Percentiles rank a stretch among this genome's conserved stretches.
phyloP scores from a whole-genome alignment of 2,888 invertebrate genomes.

The Subacronicta megacephala region DNA sequence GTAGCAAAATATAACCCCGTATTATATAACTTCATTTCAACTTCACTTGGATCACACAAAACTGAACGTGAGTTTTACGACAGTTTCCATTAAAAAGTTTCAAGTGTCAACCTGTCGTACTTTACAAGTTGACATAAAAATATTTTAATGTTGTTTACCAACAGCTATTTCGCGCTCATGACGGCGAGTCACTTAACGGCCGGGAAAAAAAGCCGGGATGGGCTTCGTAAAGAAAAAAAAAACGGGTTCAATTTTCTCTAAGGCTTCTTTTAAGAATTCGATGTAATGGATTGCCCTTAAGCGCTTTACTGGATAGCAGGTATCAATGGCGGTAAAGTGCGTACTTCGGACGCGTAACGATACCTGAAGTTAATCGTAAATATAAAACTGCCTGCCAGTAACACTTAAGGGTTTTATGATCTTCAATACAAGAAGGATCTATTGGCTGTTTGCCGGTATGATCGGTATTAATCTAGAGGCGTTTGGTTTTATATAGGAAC shows the following conservation, averaged over 20 bases:
- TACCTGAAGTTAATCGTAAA: conserved; percentile 79
- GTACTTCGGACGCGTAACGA: conserved; percentile 70
- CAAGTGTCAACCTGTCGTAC: conserved; percentile 47
- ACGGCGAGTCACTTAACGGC: conserved; percentile 49
- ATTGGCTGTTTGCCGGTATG: conserved; percentile 42
- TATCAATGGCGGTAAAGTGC: conserved; percentile 76
- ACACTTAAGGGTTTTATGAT: conserved; percentile 69
- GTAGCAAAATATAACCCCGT: too few relatives aligned
- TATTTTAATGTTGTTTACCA: conserved; percentile 57
- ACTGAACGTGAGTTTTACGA: conserved; percentile 26
- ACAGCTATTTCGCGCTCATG: conserved; percentile 42
- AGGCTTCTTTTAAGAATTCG: conserved; percentile 62
- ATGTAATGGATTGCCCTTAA: conserved; percentile 67
- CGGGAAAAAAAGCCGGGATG: conserved; percentile 23
- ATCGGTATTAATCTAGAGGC: conserved; percentile 43
- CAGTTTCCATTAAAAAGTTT: conserved; percentile 49
- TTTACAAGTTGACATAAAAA: conserved; percentile 52
- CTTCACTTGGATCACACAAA: conserved; percentile 18
- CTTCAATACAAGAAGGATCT: conserved; percentile 34
- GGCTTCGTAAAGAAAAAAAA: conserved; percentile 43
- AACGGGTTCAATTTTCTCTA: conserved; percentile 48
- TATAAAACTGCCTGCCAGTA: conserved; percentile 70
- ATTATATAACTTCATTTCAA: conserved; percentile 14
- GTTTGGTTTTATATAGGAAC: conserved; percentile 5
- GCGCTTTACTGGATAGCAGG: conserved; percentile 66